Base-by-base conservation (phyloP, 2,113 vertebrate genomes). In the Gambusia holbrooki region DNA sequence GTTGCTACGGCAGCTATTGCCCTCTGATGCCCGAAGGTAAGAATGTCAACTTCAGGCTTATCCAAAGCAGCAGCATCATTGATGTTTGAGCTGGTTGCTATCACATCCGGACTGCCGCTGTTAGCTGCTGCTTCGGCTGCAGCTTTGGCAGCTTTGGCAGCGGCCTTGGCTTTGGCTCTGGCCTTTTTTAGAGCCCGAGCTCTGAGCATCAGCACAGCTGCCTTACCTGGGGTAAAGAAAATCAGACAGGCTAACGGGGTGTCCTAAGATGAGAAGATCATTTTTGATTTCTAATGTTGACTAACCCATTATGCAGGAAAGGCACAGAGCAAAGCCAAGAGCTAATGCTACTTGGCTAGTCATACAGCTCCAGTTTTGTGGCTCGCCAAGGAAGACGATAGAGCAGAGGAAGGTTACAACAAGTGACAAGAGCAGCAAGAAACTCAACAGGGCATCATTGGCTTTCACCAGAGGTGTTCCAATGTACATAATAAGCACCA, bases 281-380 rank as follows among this genome's bases (percentile, higher is more conserved):
- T 15, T 58, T 37, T 48, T 25, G 3, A 42, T n/a, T 42, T 42
- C 11, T 60, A 2, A 14, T 58, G 5, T 27, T 65, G 3, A 60
- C 91, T 33, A 65, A 93, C 95, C 95, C 86, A 96, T 95, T 81
- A 95, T 90, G 35, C 92, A 96, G 54, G 96, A 95, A 11, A 97
- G 93, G 76, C 91, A 92, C 61, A 96, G 85, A 37, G 95, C 93
- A 32, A 97, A 97, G 19, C 94, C 94, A 68, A 96, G 69, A 2
- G 94, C 95, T 69, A 97, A 90, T 0, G 91, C 93, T 17, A 95
- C 92, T 83, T 96, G 96, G 54, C 92, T 90, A 82, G 95, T 94
- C 95, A 94, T 95, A 87, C 96, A 96, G 75, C 94, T 96, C 95
- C 96, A 96, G 65, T 37, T 35, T 67, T 81, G 75, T 2, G 95